Base-by-base conservation (phyloP, 53 echinoderm and acorn worm species). In the Crossaster papposus region DNA sequence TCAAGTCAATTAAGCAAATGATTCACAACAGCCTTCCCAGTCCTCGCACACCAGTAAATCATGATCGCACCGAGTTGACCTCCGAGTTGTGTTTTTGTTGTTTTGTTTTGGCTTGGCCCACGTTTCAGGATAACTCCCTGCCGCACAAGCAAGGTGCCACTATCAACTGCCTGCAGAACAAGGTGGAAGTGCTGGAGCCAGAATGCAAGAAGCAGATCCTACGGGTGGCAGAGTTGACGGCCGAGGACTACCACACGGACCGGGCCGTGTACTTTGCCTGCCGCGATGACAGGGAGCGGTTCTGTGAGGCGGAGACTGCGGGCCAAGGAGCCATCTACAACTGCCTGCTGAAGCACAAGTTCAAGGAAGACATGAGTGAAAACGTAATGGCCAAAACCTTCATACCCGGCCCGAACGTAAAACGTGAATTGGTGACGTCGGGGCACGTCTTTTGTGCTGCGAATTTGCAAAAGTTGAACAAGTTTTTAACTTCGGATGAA, bases 251-350 rank as follows among this genome's bases (percentile, higher is more conserved):
- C 84, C 94, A 94, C 62, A 85, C 80, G 9, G 98, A 98, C 90
- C 84, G 98, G n/a, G 81, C 95, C 5, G 44, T 98, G 72, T 98
- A 86, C 80, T 98, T 96, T 35, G 98, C 98, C 81, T 98, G 98
- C 55, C 90, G 89, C n/a, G 93, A 92, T 0, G 98, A 98, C 72
- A 82, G 98, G 23, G 98, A 98, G 62, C 90, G 98, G 6, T 94
- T 98, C 88, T 98, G 98, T 64, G 89, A 88, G 73, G 65, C 78
- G 14, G 92, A 84, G 37, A 30, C 62, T 2, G 93, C 94, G 2
- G 98, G 98, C 1, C 78, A 93, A 29, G 98, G 98, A 36, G 72
- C 87, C 58, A 77, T 96, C 81, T 98, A 97, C 96, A 96, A 93
- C 78, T 97, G 98, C 83, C 94, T 97, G 31, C 34, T 91, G 64